A percentile compares a stretch with the other conserved stretches of the same genome.
Evolutionary conservation across 2,797 vertebrate species (phyloP).

Genomic region (Sebastes iracundus): DNA sequence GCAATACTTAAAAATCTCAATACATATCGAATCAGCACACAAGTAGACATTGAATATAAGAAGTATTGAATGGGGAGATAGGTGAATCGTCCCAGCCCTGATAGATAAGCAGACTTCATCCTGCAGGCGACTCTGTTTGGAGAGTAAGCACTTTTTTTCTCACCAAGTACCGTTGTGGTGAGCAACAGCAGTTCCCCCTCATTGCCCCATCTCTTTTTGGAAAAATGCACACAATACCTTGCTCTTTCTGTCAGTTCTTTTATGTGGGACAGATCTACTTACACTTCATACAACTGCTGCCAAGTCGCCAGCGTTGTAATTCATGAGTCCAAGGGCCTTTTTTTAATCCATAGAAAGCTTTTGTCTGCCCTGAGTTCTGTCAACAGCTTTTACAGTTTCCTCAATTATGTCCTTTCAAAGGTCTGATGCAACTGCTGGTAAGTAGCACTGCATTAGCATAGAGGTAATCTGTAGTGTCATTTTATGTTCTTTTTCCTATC

Average conservation of each 20-base stretch:
- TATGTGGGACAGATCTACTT: constrained; percentile 4
- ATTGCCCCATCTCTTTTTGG: not conserved
- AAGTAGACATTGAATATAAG: no score
- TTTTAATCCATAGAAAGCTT: constrained; percentile 40
- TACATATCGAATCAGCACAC: no score
- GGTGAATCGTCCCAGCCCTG: no score
- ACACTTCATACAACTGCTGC: not conserved
- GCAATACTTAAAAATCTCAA: no score
- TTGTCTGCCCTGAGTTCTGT: constrained; percentile 23
- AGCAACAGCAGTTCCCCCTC: not conserved
- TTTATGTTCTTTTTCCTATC: not conserved
- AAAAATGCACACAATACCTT: constrained; percentile 1
- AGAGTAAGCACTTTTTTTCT: constrained; percentile 33
- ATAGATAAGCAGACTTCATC: constrained; percentile 30
- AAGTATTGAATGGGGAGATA: no score
- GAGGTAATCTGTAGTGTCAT: not conserved
- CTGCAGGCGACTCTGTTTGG: constrained; percentile 32
- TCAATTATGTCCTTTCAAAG: constrained; percentile 10
- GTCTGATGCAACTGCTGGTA: constrained; percentile 40
- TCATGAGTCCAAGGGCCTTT: not conserved
- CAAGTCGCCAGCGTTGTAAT: constrained; percentile 17
- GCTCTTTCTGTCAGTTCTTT: constrained; percentile 5
- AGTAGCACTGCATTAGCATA: constrained; percentile 4
- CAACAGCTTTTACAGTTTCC: constrained; percentile 31
- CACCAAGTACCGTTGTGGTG: not conserved